Evolutionary conservation across 2,113 vertebrate genomes (phyloP).

Genomic region (Carlito syrichta): DNA sequence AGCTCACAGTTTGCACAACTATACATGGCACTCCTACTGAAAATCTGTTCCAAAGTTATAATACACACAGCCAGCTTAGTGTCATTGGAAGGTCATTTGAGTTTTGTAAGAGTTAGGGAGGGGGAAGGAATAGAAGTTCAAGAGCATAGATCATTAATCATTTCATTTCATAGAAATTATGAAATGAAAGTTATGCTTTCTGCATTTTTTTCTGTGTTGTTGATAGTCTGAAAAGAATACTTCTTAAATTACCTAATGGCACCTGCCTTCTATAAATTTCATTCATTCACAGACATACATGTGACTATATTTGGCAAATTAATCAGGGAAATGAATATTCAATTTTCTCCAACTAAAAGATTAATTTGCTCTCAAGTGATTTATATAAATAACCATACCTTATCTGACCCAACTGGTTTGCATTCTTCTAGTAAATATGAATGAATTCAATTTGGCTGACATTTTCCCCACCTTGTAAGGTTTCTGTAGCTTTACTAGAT

Average conservation of each 20-base stretch:
- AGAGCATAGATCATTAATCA: neutral
- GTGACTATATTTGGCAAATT: constrained; percentile 11
- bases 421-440: neutral
- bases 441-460: neutral
- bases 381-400: neutral
- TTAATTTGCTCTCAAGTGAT: neutral
- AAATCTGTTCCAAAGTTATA: neutral
- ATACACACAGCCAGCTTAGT: neutral
- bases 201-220: neutral
- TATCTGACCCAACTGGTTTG: neutral
- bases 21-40: neutral
- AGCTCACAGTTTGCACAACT: neutral
- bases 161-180: neutral
- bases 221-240: neutral
- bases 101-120: neutral
- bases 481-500: neutral
- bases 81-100: neutral
- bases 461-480: neutral
- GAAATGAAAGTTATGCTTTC: neutral
- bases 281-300: neutral
- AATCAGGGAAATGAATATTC: neutral
- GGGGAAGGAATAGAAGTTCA: neutral
- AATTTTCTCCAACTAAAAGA: neutral
- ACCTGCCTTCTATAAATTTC: neutral
- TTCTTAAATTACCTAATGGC: neutral